Evolutionary conservation across 2,797 vertebrate genomes (phyloP), one percentile per base, ranked within the genome.

Genomic region (Pangasius krempfi): DNA sequence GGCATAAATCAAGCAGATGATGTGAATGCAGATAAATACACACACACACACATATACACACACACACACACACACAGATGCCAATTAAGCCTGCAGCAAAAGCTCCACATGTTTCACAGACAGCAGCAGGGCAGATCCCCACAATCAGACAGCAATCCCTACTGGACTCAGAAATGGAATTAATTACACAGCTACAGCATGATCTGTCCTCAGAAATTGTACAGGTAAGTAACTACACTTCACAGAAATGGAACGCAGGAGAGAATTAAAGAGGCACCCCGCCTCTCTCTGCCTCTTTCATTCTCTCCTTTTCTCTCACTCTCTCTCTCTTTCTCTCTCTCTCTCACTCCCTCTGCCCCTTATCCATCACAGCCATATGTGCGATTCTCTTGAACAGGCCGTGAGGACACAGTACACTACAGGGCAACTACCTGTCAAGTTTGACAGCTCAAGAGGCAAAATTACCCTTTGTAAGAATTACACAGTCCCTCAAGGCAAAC

Each of bases 311-410:
- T 37, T 33, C 20, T 30, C 47, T 50, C 44, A 50, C 89, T 60
- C 56, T 56, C 12, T 64, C 60, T 47, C 80, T 85, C 44, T 68
- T 50, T 75, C 84, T 58, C 22, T 82, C 73, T 44, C n/a, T 79
- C 58, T 60, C 37, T 44, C 44, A 44, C 44, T 47, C 44, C 44
- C 81, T 89, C 68, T 89, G 3, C 54, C 20, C 33, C 52, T 70
- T 83, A 86, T 89, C 90, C 84, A 76, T 91, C 90, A 89, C 87
- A 82, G 75, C 73, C 91, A 90, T 89, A 89, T 89, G 89, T 89
- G 79, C 50, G 56, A 64, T 66, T 85, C 79, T 70, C 40, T 86
- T 62, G 44, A 84, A 70, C 85, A 79, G 85, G 75, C 91, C 72
- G 18, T 37, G 5, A 87, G 84, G 87, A 90, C 91, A 33, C 6